Evolutionary conservation across 2,113 vertebrate genomes (phyloP).

Genomic region (Elephantulus edwardii): DNA sequence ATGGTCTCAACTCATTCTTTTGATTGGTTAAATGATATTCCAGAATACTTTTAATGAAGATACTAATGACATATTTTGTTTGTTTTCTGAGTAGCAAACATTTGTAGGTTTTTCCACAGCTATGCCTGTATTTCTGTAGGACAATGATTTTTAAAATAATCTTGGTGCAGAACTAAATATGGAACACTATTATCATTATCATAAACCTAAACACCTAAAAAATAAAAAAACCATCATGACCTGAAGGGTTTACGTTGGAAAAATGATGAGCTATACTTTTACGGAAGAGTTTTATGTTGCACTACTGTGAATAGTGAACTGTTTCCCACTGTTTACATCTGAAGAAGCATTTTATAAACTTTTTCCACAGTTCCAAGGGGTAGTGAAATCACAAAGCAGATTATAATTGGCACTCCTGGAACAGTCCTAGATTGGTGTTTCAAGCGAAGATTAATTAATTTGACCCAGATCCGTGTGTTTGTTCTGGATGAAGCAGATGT

Average conservation of each 20-base stretch:
- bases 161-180: neutral
- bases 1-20: neutral
- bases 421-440: conserved; percentile 87
- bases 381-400: conserved; percentile 74
- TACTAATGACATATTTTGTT: neutral
- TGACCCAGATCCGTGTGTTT: conserved; percentile 78
- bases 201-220: neutral
- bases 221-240: neutral
- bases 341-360: neutral
- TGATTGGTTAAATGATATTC: neutral
- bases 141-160: neutral
- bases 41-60: neutral
- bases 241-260: neutral
- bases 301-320: neutral
- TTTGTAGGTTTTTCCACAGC: neutral
- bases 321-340: neutral
- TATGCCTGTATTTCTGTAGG: neutral
- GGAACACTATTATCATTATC: neutral
- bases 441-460: conserved; percentile 78
- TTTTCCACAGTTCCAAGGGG: conserved; percentile 75
- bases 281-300: neutral
- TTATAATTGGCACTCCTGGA: conserved; percentile 85
- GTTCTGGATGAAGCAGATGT: conserved; percentile 87
- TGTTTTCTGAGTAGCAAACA: neutral
- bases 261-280: neutral